Conservation (phyloP, 2,888 invertebrate species). For the Theodoxus fluviatilis region DNA sequence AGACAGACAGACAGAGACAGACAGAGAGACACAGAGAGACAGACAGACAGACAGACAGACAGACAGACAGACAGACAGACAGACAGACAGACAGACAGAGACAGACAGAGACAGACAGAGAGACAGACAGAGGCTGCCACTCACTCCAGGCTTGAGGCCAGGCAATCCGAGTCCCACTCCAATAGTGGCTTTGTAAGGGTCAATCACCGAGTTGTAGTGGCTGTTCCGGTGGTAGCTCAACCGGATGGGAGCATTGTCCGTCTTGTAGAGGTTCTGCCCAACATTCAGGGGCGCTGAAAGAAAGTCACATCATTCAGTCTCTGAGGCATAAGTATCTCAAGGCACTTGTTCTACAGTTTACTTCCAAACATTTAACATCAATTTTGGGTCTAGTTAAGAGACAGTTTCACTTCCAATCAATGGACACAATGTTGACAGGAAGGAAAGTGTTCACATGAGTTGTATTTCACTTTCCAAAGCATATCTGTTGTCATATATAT, state of each 20-base stretch:
- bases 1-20: too few relatives aligned
- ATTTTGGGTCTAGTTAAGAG: too few relatives aligned
- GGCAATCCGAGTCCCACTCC: constrained; percentile 87
- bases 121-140: constrained; percentile 20
- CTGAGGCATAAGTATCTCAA: neutral
- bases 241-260: constrained; percentile 75
- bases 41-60: too few relatives aligned
- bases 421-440: too few relatives aligned
- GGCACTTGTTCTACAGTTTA: too few relatives aligned
- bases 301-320: neutral
- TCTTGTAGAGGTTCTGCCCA: constrained; percentile 80
- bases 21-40: too few relatives aligned
- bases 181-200: constrained; percentile 79
- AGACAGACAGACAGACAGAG: neutral
- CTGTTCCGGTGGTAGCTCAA: constrained; percentile 85
- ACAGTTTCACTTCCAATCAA: too few relatives aligned
- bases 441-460: too few relatives aligned
- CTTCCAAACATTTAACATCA: too few relatives aligned
- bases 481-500: too few relatives aligned
- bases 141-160: constrained; percentile 76
- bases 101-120: neutral
- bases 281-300: constrained; percentile 83
- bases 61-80: too few relatives aligned
- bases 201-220: constrained; percentile 87
- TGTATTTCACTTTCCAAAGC: too few relatives aligned